These are phyloP conservation scores for Coregonus ussuriensis DNA, from an alignment of 2,797 vertebrate genomes.

Conservation along the genomic window DNA sequence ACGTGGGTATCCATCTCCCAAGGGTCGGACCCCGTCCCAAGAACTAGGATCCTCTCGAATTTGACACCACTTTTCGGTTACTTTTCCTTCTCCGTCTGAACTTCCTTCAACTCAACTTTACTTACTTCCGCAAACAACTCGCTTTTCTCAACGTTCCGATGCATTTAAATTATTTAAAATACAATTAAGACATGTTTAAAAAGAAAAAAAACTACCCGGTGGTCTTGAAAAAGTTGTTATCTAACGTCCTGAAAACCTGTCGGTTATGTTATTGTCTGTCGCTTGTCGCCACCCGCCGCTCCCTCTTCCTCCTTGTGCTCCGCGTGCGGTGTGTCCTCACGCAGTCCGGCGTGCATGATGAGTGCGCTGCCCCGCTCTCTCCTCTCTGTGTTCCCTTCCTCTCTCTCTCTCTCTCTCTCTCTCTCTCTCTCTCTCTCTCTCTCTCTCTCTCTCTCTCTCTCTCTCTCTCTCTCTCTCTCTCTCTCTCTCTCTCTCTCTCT, in stretches of 20 bases:
- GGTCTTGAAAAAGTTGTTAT: slow-evolving; percentile 24
- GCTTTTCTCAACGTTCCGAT: slow-evolving; percentile 3
- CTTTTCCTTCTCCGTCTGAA: slow-evolving; percentile 36
- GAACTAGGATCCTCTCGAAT: slow-evolving; percentile 1
- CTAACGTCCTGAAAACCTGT: slow-evolving; percentile 24
- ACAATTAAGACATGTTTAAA: slow-evolving; percentile 36
- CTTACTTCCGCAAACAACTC: slow-evolving; percentile 64
- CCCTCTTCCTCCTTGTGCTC: slow-evolving; percentile 34
- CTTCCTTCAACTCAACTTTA: slow-evolving; percentile 45
- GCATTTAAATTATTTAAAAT: slow-evolving; percentile 17
- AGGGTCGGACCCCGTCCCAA: slow-evolving; percentile 11
- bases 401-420: no score
- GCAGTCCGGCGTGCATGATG: not conserved
- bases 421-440: no score
- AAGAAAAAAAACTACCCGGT: not conserved
- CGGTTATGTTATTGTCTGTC: not conserved
- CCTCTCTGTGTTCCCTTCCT: not conserved
- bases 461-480: no score
- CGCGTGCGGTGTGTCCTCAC: slow-evolving; percentile 22
- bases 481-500: not conserved
- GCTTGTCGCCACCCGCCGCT: slow-evolving; percentile 41
- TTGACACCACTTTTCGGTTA: slow-evolving; percentile 39
- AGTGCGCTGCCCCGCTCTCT: not conserved
- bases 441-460: no score
- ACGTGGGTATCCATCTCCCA: slow-evolving; percentile 76